Conservation (phyloP, 2,888 invertebrate genomes). For the Mylabris sibirica region DNA sequence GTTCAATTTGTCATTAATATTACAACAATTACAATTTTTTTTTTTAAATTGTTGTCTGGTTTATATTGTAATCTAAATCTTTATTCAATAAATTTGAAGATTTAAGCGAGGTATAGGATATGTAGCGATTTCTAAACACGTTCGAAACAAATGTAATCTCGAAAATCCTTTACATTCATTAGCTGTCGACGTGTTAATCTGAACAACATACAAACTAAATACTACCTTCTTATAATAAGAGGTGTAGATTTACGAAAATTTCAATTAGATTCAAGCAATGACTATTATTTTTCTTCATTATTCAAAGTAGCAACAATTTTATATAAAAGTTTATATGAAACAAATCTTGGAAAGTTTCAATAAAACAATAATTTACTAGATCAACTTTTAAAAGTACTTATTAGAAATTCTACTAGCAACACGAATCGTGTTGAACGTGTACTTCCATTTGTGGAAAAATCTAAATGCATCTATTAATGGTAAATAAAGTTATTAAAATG, state of each 20-base stretch:
- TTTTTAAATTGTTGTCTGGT: background rate
- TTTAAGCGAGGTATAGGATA: background rate
- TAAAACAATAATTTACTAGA: conserved; percentile 26
- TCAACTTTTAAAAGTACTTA: conserved; percentile 49
- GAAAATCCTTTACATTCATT: background rate
- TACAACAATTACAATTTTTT: background rate
- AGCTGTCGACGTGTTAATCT: conserved; percentile 4
- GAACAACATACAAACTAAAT: background rate
- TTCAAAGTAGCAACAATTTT: background rate
- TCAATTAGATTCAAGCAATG: background rate
- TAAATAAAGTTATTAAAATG: conserved; percentile 24
- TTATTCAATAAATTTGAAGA: background rate
- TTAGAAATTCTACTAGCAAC: conserved; percentile 49
- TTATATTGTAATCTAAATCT: background rate
- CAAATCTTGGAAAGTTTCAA: background rate
- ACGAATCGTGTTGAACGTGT: conserved; percentile 35
- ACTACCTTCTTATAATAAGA: background rate
- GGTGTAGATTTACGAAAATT: background rate
- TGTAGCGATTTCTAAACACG: conserved; percentile 2
- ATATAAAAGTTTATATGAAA: background rate
- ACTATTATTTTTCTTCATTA: background rate
- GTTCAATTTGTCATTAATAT: conserved; percentile 8
- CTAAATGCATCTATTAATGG: conserved; percentile 44
- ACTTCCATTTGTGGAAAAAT: conserved; percentile 41
- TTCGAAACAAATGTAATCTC: conserved; percentile 6